Evolutionary conservation across 2,888 invertebrate species (phyloP).

Genomic region (Ditula angustiorana): DNA sequence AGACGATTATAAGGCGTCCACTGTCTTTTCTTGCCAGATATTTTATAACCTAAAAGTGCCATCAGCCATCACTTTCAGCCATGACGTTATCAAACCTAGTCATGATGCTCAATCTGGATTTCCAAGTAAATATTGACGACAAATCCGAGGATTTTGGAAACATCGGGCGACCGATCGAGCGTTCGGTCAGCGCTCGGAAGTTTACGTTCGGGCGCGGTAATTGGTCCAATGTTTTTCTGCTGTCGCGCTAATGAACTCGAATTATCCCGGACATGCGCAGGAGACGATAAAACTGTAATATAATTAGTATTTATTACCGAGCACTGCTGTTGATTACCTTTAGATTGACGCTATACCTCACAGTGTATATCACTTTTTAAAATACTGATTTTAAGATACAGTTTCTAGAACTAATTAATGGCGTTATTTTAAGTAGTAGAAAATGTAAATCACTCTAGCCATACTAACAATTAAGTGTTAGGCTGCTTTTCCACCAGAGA

Average conservation of each 20-base stretch:
- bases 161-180: conserved; percentile 38
- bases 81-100: neutral
- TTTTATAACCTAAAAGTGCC: no score
- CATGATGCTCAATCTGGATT: conserved; percentile 3
- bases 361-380: no score
- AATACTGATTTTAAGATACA: no score
- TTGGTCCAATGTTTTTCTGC: conserved; percentile 38
- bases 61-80: neutral
- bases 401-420: no score
- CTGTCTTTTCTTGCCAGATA: no score
- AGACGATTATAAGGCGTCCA: no score
- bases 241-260: conserved; percentile 43
- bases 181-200: conserved; percentile 56
- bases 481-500: no score
- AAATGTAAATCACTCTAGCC: no score
- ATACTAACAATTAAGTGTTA: no score
- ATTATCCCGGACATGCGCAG: conserved; percentile 27
- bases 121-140: conserved; percentile 45
- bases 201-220: conserved; percentile 51
- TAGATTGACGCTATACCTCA: no score
- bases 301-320: conserved; percentile 2
- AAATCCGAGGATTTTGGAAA: conserved; percentile 47
- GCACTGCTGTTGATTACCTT: neutral
- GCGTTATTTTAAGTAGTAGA: no score
- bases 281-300: conserved; percentile 1